Conservation (phyloP, 2,113 vertebrate genomes). For the Rhabdornis inornatus region DNA sequence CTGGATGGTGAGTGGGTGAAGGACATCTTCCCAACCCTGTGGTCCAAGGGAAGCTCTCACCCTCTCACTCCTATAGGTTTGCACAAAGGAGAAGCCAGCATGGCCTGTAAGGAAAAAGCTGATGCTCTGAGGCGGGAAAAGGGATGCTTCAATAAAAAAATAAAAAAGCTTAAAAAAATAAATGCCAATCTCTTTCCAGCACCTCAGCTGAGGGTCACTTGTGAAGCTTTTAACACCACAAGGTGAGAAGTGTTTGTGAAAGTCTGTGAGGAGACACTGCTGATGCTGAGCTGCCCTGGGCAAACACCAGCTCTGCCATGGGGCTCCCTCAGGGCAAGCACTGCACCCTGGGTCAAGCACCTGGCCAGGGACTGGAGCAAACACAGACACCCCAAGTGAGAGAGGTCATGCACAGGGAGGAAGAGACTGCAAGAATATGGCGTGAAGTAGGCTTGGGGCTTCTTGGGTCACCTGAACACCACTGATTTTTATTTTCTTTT, state of each 20-base stretch:
- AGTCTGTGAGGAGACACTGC: background rate
- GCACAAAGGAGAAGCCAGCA: background rate
- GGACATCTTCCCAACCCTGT: background rate
- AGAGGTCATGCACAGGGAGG: fast-evolving
- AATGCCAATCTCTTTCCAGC: background rate
- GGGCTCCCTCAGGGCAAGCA: fast-evolving
- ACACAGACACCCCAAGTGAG: fast-evolving
- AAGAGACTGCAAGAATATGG: background rate
- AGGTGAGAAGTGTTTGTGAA: background rate
- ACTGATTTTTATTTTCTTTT: background rate
- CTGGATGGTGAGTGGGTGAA: background rate
- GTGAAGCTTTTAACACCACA: background rate
- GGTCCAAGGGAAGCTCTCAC: background rate
- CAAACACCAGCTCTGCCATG: fast-evolving
- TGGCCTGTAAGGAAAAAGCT: fast-evolving
- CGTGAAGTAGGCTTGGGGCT: background rate
- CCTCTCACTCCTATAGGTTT: background rate
- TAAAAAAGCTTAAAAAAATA: background rate
- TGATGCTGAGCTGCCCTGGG: background rate
- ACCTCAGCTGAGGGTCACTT: background rate
- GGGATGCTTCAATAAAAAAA: background rate
- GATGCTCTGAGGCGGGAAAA: fast-evolving
- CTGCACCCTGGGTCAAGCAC: fast-evolving
- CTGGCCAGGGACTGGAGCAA: background rate
- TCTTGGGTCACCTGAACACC: background rate